Evolutionary conservation across 2,113 vertebrate genomes (phyloP).

Genomic region (Solenodon paradoxus): DNA sequence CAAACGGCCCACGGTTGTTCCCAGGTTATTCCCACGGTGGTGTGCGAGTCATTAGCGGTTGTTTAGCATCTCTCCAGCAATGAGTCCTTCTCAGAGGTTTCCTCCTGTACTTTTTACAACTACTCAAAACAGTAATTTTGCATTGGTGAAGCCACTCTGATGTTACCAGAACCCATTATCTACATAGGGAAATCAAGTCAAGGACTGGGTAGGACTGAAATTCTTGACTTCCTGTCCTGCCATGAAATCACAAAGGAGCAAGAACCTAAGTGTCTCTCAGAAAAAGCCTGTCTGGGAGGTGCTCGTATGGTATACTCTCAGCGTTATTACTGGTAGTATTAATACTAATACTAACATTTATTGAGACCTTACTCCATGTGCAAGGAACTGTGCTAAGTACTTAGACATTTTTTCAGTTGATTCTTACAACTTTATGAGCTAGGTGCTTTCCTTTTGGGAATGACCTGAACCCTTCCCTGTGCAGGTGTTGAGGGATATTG

Average conservation of each 20-base stretch:
- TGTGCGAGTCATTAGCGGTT: background rate
- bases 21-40: constrained; percentile 5
- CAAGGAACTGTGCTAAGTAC: background rate
- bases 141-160: background rate
- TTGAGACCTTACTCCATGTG: background rate
- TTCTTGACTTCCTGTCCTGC: background rate
- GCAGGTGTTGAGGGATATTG: background rate
- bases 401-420: background rate
- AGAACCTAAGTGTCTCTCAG: background rate
- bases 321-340: background rate
- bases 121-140: background rate
- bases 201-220: background rate
- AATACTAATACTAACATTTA: background rate
- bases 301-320: background rate
- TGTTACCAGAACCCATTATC: background rate
- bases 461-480: background rate
- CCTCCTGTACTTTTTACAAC: background rate
- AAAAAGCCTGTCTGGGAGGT: background rate
- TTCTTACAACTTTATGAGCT: background rate
- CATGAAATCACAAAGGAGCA: background rate
- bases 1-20: background rate
- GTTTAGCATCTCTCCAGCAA: background rate
- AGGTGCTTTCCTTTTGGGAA: background rate
- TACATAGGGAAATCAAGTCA: constrained; percentile 1
- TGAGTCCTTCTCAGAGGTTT: background rate